Percentiles rank a stretch among this genome's conserved stretches.
These are phyloP conservation scores for Sabatieria punctata DNA, from an alignment of 2,888 invertebrate genomes.

Conservation along the genomic window DNA sequence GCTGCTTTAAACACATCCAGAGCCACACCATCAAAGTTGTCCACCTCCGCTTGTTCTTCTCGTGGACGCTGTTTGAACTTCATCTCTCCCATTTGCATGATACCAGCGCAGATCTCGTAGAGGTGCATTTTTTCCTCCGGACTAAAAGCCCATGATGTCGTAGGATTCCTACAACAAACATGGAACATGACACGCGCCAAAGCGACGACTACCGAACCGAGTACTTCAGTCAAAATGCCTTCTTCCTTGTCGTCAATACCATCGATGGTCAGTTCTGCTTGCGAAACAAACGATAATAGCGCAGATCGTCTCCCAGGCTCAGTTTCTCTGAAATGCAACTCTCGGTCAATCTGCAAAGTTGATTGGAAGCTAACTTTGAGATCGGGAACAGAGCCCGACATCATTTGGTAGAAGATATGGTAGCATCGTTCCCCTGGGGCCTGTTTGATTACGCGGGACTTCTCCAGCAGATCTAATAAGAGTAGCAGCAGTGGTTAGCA, in stretches of 20 bases:
- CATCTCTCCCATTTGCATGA: conserved; percentile 99
- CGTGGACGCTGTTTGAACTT: conserved; percentile 99
- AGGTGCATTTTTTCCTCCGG: too few relatives aligned
- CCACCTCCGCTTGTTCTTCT: conserved; percentile 95
- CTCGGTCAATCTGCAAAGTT: not conserved
- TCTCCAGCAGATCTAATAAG: conserved; percentile 80
- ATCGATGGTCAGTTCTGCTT: conserved; percentile 85
- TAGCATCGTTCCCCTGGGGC: conserved; percentile 84
- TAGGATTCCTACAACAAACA: conserved; percentile 65
- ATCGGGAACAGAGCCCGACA: conserved; percentile 69
- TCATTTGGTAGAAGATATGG: conserved; percentile 99
- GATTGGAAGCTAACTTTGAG: conserved; percentile 55
- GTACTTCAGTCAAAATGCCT: conserved; percentile 40
- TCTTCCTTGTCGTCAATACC: conserved; percentile 89
- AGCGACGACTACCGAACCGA: not conserved
- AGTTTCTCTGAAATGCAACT: conserved; percentile 21
- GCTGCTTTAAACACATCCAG: not conserved
- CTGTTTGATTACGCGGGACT: conserved; percentile 99
- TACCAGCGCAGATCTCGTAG: conserved; percentile 90
- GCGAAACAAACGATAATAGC: conserved; percentile 83
- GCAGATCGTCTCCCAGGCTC: conserved; percentile 60
- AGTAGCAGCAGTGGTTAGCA: conserved; percentile 5
- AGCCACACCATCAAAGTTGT: conserved; percentile 51
- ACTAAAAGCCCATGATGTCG: conserved; percentile 97
- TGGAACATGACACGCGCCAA: too few relatives aligned